Evolutionary conservation across 2,113 vertebrate species (phyloP).

Genomic region (Pionites leucogaster): DNA sequence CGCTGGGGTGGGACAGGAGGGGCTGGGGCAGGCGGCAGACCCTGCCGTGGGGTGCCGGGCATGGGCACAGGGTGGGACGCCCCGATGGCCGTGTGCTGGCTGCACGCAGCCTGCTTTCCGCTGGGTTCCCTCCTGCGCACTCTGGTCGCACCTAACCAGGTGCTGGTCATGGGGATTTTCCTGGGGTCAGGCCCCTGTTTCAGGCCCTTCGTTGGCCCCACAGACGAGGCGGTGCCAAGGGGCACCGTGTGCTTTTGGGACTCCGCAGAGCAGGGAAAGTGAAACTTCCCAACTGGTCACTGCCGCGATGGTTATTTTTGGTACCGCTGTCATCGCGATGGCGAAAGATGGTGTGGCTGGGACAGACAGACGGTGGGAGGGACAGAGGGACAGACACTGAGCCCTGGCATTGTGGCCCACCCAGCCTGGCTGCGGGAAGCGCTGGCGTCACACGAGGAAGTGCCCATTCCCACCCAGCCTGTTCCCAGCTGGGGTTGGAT

Average conservation of each 20-base stretch:
- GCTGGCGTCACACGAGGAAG: neutral
- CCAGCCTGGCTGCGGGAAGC: fast-evolving
- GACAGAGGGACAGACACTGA: neutral
- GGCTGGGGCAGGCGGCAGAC: fast-evolving
- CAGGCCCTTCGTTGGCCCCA: neutral
- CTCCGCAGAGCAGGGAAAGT: neutral
- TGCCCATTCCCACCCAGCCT: neutral
- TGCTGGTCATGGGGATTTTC: neutral
- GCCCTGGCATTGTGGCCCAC: fast-evolving
- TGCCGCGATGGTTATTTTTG: neutral
- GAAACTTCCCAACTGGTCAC: neutral
- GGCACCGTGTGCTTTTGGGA: neutral
- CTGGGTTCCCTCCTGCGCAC: neutral
- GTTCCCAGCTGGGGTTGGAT: fast-evolving
- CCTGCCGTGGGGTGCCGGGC: neutral
- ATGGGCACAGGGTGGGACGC: neutral
- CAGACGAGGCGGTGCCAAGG: fast-evolving
- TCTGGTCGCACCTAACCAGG: neutral
- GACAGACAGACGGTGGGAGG: neutral
- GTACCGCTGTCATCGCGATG: fast-evolving
- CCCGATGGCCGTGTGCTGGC: fast-evolving
- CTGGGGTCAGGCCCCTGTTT: neutral
- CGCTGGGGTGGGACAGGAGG: neutral
- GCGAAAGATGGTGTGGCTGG: fast-evolving
- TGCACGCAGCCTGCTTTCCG: fast-evolving